phyloP scores from a whole-genome alignment of 2,113 vertebrate species.

The Brachyistius frenatus region DNA sequence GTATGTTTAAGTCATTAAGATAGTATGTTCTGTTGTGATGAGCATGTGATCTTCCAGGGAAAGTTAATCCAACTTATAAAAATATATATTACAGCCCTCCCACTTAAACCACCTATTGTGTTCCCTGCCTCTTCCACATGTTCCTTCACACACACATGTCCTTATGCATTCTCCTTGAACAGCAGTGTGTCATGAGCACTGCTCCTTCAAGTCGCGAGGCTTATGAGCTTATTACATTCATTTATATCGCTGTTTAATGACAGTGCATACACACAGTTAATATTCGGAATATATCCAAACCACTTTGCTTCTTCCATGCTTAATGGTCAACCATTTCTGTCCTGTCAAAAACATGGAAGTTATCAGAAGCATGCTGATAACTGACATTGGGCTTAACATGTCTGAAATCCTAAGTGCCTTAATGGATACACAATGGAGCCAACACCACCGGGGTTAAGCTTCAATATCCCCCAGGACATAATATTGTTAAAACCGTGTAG shows the following conservation, averaged over 20 bases:
- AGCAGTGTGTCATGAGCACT: neutral
- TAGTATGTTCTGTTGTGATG: slow-evolving; percentile 16
- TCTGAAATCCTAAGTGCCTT: neutral
- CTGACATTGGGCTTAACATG: neutral
- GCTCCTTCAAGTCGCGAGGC: slow-evolving; percentile 3
- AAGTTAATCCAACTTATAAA: slow-evolving; percentile 59
- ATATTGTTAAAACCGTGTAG: neutral
- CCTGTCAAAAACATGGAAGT: neutral
- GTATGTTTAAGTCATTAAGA: slow-evolving; percentile 2
- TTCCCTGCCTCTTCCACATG: slow-evolving; percentile 8
- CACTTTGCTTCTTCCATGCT: neutral
- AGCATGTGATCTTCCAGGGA: slow-evolving; percentile 18
- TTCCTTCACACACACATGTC: slow-evolving; percentile 5
- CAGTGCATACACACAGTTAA: neutral
- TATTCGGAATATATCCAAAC: neutral
- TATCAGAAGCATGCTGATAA: neutral
- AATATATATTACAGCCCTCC: slow-evolving; percentile 19
- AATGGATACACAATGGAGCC: slow-evolving; percentile 10
- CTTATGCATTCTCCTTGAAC: slow-evolving; percentile 23
- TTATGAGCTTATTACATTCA: slow-evolving; percentile 27
- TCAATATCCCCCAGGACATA: neutral
- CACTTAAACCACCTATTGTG: slow-evolving; percentile 33
- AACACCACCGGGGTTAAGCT: neutral
- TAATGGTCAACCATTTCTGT: neutral
- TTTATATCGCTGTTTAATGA: slow-evolving; percentile 10